These are phyloP conservation scores for Semotilus atromaculatus DNA, from an alignment of 2,797 vertebrate species.

Conservation along the genomic window DNA sequence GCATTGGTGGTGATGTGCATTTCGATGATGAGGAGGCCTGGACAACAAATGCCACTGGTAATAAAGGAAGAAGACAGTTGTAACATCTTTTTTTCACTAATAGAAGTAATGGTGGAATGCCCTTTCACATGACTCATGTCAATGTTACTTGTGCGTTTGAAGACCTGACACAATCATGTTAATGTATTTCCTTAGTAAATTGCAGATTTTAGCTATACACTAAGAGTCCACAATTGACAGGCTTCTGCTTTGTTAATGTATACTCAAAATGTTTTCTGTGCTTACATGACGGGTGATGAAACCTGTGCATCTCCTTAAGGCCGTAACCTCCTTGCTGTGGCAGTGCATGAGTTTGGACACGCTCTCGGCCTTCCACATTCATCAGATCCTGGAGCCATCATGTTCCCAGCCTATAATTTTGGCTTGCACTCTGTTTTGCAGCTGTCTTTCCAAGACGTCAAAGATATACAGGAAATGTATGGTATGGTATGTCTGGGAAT, in stretches of 20 bases:
- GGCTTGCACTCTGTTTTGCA: constrained; percentile 74
- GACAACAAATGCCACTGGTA: constrained; percentile 68
- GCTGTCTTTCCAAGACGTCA: constrained; percentile 84
- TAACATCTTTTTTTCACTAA: background rate
- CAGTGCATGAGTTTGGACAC: constrained; percentile 89
- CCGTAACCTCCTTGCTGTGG: constrained; percentile 85
- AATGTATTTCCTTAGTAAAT: background rate
- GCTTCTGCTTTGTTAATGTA: background rate
- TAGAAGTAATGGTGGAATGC: background rate
- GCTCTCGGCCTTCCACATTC: constrained; percentile 87
- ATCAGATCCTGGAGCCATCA: constrained; percentile 84
- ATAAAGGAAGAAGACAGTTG: background rate
- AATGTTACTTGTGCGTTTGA: background rate
- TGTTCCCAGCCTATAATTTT: constrained; percentile 90
- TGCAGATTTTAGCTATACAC: background rate
- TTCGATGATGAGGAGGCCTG: constrained; percentile 74
- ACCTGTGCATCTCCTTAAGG: constrained; percentile 69
- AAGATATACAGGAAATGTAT: constrained; percentile 86
- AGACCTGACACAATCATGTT: background rate
- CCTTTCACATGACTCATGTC: background rate
- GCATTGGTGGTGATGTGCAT: constrained; percentile 73
- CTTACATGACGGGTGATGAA: background rate
- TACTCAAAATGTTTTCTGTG: background rate
- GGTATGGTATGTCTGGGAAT: constrained; percentile 69
- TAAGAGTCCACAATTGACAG: background rate